These are phyloP conservation scores for Clanis bilineata DNA, from an alignment of 2,888 invertebrate species.

Conservation along the genomic window DNA sequence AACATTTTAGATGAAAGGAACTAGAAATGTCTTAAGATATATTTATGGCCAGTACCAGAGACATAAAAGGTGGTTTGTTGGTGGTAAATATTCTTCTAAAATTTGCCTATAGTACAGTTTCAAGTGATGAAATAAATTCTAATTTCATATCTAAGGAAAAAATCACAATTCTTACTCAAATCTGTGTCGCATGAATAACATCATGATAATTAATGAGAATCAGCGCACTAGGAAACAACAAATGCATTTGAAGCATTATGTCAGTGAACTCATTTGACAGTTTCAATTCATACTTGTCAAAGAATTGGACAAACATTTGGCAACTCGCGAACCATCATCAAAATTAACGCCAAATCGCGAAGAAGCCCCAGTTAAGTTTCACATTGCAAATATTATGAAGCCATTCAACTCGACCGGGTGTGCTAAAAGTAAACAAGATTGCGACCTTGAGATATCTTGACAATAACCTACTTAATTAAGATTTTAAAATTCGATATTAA, in stretches of 20 bases:
- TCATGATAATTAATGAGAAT: not conserved
- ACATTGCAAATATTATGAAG: slow-evolving; percentile 1
- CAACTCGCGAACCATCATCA: not conserved
- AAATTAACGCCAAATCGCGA: slow-evolving; percentile 6
- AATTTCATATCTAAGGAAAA: not conserved
- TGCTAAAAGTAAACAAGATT: not conserved
- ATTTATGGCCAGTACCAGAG: too few relatives aligned
- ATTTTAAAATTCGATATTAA: slow-evolving; percentile 11
- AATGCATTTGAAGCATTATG: not conserved
- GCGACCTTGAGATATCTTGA: slow-evolving; percentile 15
- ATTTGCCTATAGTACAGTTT: too few relatives aligned
- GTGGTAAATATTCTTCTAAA: too few relatives aligned
- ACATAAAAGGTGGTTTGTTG: too few relatives aligned
- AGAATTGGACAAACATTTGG: slow-evolving; percentile 7
- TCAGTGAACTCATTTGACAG: not conserved
- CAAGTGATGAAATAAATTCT: not conserved
- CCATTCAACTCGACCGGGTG: not conserved
- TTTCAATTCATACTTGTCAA: slow-evolving; percentile 1
- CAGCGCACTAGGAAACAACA: not conserved
- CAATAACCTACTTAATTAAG: slow-evolving; percentile 16
- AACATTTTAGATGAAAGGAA: too few relatives aligned
- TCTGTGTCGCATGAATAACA: not conserved
- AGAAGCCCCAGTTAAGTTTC: slow-evolving; percentile 4
- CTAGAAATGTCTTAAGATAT: too few relatives aligned
- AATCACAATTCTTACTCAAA: not conserved